phyloP scores from a whole-genome alignment of 2,797 vertebrate species.

The Odontamblyopus rebecca region DNA sequence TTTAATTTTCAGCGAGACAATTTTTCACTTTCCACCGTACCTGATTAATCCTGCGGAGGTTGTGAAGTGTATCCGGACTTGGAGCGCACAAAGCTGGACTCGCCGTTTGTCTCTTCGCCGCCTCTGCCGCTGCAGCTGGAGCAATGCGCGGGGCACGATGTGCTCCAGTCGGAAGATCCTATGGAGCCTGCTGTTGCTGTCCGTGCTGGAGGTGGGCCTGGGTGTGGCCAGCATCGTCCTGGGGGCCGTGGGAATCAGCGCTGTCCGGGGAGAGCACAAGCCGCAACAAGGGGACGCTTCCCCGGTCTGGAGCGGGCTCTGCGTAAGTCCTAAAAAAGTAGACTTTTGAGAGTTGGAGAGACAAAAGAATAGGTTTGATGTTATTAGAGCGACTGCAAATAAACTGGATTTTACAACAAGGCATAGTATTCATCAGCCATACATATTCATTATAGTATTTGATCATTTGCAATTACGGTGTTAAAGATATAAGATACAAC shows the following conservation, averaged over 20 bases:
- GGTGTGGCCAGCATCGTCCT: conserved; percentile 96
- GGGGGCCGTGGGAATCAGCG: conserved; percentile 91
- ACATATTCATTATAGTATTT: no score
- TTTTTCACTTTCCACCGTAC: neutral
- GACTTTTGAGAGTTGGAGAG: neutral
- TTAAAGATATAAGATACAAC: no score
- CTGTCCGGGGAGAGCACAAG: conserved; percentile 83
- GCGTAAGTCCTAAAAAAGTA: conserved; percentile 82
- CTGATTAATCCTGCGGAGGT: neutral
- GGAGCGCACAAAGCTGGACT: conserved; percentile 46
- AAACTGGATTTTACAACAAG: no score
- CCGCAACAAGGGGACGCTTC: conserved; percentile 96
- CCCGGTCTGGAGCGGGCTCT: conserved; percentile 99
- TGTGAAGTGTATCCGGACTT: conserved; percentile 11
- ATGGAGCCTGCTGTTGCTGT: conserved; percentile 95
- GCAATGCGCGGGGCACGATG: conserved; percentile 93
- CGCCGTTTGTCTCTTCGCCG: conserved; percentile 55
- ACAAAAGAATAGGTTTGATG: no score
- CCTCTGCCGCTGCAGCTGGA: conserved; percentile 78
- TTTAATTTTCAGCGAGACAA: neutral
- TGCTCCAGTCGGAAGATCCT: conserved; percentile 98
- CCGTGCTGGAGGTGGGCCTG: conserved; percentile 96
- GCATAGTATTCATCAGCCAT: no score
- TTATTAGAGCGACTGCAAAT: no score
- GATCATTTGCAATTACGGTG: no score